Conservation (phyloP, 2,888 invertebrate species). For the Spodoptera exigua region DNA sequence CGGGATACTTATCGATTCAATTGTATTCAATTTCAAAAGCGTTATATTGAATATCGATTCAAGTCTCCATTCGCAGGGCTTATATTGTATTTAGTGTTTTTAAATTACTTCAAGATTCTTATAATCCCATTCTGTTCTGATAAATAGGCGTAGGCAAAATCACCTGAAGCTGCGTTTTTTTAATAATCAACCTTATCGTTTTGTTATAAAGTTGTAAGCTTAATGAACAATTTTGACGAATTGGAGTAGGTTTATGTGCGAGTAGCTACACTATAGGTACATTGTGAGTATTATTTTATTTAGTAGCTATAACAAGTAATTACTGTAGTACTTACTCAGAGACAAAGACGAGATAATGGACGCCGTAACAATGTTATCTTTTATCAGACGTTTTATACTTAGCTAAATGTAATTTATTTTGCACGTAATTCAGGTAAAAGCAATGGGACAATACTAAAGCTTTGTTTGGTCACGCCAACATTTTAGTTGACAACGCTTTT, state of each 20-base stretch:
- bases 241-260: no score
- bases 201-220: no score
- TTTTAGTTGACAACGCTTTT: not conserved
- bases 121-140: no score
- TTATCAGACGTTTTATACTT: constrained; percentile 46
- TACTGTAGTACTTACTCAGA: constrained; percentile 35
- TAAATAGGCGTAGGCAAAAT: no score
- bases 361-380: constrained; percentile 50
- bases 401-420: constrained; percentile 42
- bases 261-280: not conserved
- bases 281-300: constrained; percentile 30
- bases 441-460: constrained; percentile 25
- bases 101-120: no score
- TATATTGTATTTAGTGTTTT: not conserved
- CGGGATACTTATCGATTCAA: constrained; percentile 22
- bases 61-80: constrained; percentile 2
- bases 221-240: no score
- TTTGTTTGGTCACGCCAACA: constrained; percentile 13
- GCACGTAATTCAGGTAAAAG: constrained; percentile 22
- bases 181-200: no score
- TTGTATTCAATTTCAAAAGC: constrained; percentile 28
- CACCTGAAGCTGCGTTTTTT: no score
- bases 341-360: constrained; percentile 53
- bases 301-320: constrained; percentile 41
- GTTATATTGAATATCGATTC: constrained; percentile 32